Evolutionary conservation across 2,888 invertebrate species (phyloP).

Genomic region (Pheosia gnoma): DNA sequence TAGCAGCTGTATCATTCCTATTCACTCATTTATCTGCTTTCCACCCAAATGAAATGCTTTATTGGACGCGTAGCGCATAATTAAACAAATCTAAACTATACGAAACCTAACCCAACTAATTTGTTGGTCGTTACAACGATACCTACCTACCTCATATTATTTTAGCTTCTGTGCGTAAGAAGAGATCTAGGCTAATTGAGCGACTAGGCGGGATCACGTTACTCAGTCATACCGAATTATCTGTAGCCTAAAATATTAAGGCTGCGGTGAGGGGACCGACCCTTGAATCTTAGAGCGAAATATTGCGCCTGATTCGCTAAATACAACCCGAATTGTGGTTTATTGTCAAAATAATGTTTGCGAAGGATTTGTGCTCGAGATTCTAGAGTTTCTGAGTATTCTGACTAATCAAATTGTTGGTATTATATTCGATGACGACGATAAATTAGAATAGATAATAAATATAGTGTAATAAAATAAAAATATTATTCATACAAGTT

Average conservation of each 20-base stretch:
- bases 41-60: no score
- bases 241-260: not conserved
- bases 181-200: not conserved
- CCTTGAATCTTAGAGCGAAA: conserved; percentile 8
- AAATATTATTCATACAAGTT: no score
- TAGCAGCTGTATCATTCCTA: no score
- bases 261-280: not conserved
- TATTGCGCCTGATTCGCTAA: conserved; percentile 13
- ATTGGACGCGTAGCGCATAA: no score
- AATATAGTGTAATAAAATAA: no score
- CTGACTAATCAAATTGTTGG: conserved; percentile 19
- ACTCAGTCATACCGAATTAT: not conserved
- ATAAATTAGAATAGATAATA: no score
- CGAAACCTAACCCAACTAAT: not conserved
- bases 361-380: conserved; percentile 16
- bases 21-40: no score
- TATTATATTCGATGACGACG: not conserved
- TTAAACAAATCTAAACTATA: not conserved
- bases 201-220: not conserved
- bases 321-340: conserved; percentile 11
- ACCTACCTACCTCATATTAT: not conserved
- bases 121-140: not conserved
- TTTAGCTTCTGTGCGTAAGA: no score
- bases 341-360: conserved; percentile 25
- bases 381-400: conserved; percentile 8